Evolutionary conservation across 2,797 vertebrate species (phyloP), one percentile per base, ranked within the genome.

Genomic region (Poeciliopsis turneri): DNA sequence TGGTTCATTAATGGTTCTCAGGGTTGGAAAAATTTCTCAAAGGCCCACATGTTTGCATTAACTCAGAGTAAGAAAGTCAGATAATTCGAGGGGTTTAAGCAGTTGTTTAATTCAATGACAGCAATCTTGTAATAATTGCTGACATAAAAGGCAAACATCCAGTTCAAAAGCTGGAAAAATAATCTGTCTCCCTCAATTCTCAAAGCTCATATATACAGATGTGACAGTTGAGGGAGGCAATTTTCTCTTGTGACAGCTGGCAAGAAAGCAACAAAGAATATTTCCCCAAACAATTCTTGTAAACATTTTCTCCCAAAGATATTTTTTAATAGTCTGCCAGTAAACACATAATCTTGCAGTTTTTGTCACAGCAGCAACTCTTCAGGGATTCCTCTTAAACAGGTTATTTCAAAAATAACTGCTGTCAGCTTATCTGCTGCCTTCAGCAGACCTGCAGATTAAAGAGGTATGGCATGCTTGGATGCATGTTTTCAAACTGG

Each of bases 371-470:
- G 45, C 30, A 79, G 28, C 13, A 41, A 12, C 51, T 78, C 68
- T 71, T 77, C 23, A 15, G 71, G 20, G 78, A 76, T 75, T 81
- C 46, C 51, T 53, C 59, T 15, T 75, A 51, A 74, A 51, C 69
- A 82, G 55, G 78, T 84, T 80, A 78, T 84, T 84, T 82, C 43
- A 79, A 45, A 75, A 72, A 64, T 74, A 78, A 81, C 49, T 71
- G 71, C 57, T 72, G 68, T 79, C 77, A 20, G 8, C 77, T 74
- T 77, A 79, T 83, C 76, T 75, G 25, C 46, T 82, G 43, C 84
- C 76, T 84, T 77, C 73, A 87, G 80, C 78, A 72, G 75, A 81
- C 64, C 71, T 72, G 72, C 45, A 68, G 76, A 86, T 82, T 83
- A 84, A 84, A 87, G 74, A 84, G 55, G 76, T 77, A 36, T 69